Conservation (phyloP, 2,113 vertebrate species). For the Tapirus terrestris region DNA sequence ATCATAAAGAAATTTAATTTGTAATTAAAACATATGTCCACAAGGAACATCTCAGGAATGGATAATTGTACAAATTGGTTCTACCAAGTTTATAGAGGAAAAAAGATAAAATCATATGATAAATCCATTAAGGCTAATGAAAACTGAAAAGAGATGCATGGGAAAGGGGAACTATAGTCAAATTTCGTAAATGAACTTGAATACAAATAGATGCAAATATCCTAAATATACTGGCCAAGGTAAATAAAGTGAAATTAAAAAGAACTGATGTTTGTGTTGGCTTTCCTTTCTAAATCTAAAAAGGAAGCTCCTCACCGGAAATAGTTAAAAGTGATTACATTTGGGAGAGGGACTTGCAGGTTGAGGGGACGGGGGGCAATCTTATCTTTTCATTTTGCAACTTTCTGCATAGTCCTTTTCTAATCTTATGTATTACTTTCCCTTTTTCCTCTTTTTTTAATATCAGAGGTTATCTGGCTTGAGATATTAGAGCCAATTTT, state of each 20-base stretch:
- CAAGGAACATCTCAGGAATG: not conserved
- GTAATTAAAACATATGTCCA: not conserved
- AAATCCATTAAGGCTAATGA: not conserved
- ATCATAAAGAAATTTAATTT: not conserved
- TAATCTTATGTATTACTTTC: not conserved
- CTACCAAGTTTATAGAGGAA: not conserved
- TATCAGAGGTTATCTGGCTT: not conserved
- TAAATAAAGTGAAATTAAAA: not conserved
- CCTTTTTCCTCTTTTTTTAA: not conserved
- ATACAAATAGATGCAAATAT: not conserved
- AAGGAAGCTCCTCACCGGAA: not conserved
- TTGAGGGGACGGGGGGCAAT: not conserved
- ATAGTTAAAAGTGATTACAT: not conserved
- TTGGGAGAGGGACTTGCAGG: not conserved
- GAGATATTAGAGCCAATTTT: not conserved
- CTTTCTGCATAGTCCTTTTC: not conserved
- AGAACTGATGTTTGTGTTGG: not conserved
- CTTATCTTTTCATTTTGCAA: not conserved
- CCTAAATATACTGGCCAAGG: not conserved
- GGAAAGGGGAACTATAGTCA: not conserved
- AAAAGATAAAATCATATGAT: not conserved
- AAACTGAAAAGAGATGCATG: not conserved
- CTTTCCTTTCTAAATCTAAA: not conserved
- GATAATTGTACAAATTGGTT: not conserved
- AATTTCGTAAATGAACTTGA: not conserved